Base-by-base conservation (phyloP, 92 coral and sea anemone species). In the Palythoa grandiflora region DNA sequence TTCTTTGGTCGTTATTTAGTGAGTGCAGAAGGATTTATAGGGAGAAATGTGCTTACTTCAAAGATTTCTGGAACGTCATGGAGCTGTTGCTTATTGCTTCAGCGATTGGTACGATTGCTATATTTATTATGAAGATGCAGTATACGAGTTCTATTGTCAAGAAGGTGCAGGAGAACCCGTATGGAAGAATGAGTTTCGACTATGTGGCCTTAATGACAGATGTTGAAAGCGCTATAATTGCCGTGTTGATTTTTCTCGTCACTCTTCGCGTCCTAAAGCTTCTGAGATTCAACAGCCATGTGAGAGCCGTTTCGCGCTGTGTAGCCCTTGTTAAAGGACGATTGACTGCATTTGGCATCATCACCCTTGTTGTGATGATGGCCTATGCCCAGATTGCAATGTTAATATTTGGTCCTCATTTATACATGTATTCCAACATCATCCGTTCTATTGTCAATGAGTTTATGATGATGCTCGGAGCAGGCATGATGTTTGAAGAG, bases 171-270 rank as follows among this genome's bases (percentile, higher is more conserved):
- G 93, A 84, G 4, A 95, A 96, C 38, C 98, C 98, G 6, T 96
- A 93, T 68, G 90, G 94, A 2, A 87, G 98, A 52, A 93, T 94
- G 93, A 96, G 98, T 74, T 96, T 96, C 73, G 98, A 96, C 87
- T 96, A 93, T 76, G 95, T 96, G 61, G 89, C 86, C n/a, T 80
- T 86, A 37, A 88, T 95, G 80, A 94, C 94, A 10, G 94, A 92
- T 81, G 79, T 95, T 6, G 96, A 87, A 61, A 93, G 92, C 15
- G 73, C 96, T 15, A 68, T 96, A 17, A 92, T 94, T 15, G 91
- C 95, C 10, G 17, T 94, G 44, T 86, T 92, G 35, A 90, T 95
- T 28, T 96, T 96, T 81, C 89, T 96, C 17, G 92, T 94, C 21
- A 94, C 98, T 35, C 84, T 94, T 73, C 95, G 95, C 44, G 91